A percentile compares a stretch with the other conserved stretches of the same genome.
Evolutionary conservation across 2,888 invertebrate species (phyloP).

Genomic region (Protonemura montana): DNA sequence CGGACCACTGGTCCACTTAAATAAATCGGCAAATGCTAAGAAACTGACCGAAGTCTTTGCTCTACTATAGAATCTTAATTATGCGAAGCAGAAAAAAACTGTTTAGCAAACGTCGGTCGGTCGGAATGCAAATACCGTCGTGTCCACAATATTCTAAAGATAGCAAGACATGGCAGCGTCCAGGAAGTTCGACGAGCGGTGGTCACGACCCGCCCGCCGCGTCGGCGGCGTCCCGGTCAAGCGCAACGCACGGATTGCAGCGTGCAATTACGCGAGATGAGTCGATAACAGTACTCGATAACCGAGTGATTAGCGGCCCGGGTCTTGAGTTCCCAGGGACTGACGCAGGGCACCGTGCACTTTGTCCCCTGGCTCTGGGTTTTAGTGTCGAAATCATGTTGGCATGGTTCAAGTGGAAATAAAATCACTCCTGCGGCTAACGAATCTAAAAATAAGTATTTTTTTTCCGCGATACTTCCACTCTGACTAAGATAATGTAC

Average conservation of each 20-base stretch:
- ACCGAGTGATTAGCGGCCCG: background rate
- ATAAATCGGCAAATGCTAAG: background rate
- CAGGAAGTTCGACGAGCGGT: background rate
- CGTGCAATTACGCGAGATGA: background rate
- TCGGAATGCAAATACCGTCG: background rate
- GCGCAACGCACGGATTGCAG: background rate
- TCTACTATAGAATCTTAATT: background rate
- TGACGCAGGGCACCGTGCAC: background rate
- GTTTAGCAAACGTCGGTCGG: background rate
- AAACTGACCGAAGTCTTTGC: background rate
- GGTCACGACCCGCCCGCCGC: background rate
- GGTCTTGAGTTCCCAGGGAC: background rate
- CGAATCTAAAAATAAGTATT: too few species aligned
- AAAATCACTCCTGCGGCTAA: too few species aligned
- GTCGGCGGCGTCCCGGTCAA: background rate
- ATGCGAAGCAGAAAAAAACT: background rate
- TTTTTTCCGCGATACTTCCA: too few species aligned
- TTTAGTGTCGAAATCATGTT: conserved; percentile 16
- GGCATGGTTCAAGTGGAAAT: background rate
- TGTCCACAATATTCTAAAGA: background rate
- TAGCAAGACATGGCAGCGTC: background rate
- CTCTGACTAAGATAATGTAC: too few species aligned
- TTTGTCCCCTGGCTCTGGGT: conserved; percentile 15
- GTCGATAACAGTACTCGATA: background rate
- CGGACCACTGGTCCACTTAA: too few species aligned